Base-by-base conservation (phyloP, 2,888 invertebrate genomes). In the Phengaris arion region DNA sequence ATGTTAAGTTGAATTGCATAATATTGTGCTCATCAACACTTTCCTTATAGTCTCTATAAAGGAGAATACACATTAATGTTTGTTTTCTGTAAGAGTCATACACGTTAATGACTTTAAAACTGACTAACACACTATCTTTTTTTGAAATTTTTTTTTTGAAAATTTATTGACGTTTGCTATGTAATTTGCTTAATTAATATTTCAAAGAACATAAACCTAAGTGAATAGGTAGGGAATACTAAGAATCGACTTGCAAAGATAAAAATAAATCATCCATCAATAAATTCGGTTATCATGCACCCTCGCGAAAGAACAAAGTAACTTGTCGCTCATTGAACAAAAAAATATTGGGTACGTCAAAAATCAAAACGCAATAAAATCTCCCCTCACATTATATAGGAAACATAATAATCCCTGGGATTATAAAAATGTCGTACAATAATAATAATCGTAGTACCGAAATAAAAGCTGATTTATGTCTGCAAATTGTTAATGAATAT, bases 401-500 rank as follows among this genome's bases (percentile, higher is more conserved):
- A 35, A 72, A 72, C 72, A 54, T 22, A 72, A 52, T 70, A 70
- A 72, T 54, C 22, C 51, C 51, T 12, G 35, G 52, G 51, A 72
- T 54, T 52, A 72, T 72, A 52, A 54, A 52, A 72, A 35, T 52
- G 72, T 22, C 22, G 54, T 52, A 51, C 70, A 48, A 51, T 48
- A 51, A 51, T 70, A 48, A 51, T 48, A 51, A 51, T 70, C 15
- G 22, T 52, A 15, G 52, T 12, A 3, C 22, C 0, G 51, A 15
- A 70, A 70, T 70, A 72, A 72, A 72, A 72, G 35, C 22, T 72
- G 54, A 72, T 72, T 72, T 54, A 48, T 69, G n/a, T n/a, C 46
- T 46, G 68, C 68, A 69, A 69, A 48, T 69, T 48, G 46, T 64
- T 64, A 59, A 57, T 64, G n/a, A 70, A 45, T 46, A 45, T 46